Percentiles rank a stretch among this genome's conserved stretches.
Conservation (phyloP, 2,113 vertebrate species). For the Takifugu flavidus region DNA sequence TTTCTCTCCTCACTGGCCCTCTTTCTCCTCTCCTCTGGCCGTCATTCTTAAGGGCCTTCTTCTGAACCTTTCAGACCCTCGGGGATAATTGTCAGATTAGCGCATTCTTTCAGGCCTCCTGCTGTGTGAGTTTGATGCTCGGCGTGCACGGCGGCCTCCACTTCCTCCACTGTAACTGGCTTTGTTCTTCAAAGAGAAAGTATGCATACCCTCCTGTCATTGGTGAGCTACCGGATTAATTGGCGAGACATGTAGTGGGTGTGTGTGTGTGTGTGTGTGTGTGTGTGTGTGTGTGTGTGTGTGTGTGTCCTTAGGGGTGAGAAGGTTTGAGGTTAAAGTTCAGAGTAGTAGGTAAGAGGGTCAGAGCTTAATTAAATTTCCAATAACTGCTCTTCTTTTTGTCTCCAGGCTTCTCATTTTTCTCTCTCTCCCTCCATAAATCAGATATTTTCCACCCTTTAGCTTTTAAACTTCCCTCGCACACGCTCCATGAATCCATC, state of each 20-base stretch:
- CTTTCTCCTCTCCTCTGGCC: slow-evolving; percentile 1
- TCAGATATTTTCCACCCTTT: too few relatives aligned
- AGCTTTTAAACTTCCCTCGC: too few relatives aligned
- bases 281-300: slow-evolving; percentile 2
- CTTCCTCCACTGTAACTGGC: slow-evolving; percentile 4
- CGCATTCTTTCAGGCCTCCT: slow-evolving; percentile 27
- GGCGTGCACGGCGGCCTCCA: neutral
- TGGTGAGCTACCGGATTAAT: slow-evolving; percentile 18
- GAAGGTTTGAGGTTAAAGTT: slow-evolving; percentile 20
- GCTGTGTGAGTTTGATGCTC: slow-evolving; percentile 16
- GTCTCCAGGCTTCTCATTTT: neutral
- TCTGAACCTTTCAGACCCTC: slow-evolving; percentile 16
- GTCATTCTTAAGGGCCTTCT: slow-evolving; percentile 30
- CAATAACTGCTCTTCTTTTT: neutral
- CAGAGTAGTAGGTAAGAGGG: neutral
- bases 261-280: slow-evolving; percentile 7
- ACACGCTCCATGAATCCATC: too few relatives aligned
- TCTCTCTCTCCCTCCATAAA: slow-evolving; percentile 4
- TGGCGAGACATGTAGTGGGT: slow-evolving; percentile 30
- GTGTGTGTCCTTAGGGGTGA: neutral
- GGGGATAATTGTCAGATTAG: slow-evolving; percentile 36
- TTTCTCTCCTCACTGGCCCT: slow-evolving; percentile 9
- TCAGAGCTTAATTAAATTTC: slow-evolving; percentile 9
- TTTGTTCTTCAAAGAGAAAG: neutral
- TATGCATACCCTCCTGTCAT: slow-evolving; percentile 1